Evolutionary conservation across 2,888 invertebrate species (phyloP).

Genomic region (Meloe dianella): DNA sequence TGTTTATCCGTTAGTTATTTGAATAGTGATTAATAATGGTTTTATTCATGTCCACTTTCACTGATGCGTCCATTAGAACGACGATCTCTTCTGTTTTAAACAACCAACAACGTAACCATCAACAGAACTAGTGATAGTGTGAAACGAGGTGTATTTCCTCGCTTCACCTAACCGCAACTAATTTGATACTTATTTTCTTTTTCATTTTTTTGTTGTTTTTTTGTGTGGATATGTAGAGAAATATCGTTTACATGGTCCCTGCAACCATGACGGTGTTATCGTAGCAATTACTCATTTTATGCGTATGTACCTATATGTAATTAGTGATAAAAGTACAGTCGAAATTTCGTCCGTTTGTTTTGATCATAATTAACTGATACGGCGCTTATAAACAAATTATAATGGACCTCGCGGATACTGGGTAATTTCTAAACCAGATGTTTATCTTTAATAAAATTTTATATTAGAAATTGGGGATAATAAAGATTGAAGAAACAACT

Average conservation of each 20-base stretch:
- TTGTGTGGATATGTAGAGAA: constrained; percentile 32
- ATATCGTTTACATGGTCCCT: constrained; percentile 57
- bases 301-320: background rate
- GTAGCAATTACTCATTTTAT: background rate
- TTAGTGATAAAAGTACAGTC: constrained; percentile 1
- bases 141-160: constrained; percentile 59
- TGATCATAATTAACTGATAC: background rate
- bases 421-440: too few relatives aligned
- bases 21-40: constrained; percentile 23
- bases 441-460: too few relatives aligned
- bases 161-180: constrained; percentile 56
- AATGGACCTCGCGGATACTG: background rate
- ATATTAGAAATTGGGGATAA: too few relatives aligned
- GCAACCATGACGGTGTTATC: constrained; percentile 46
- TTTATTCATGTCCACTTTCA: constrained; percentile 33
- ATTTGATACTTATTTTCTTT: constrained; percentile 55
- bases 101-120: constrained; percentile 40
- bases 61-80: constrained; percentile 32
- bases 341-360: background rate
- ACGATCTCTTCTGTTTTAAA: background rate
- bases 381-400: background rate
- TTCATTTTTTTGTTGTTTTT: constrained; percentile 42
- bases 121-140: constrained; percentile 54
- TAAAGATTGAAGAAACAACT: too few relatives aligned
- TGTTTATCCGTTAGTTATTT: constrained; percentile 3